Percentiles rank a stretch among this genome's conserved stretches.
These are phyloP conservation scores for Dolichotis patagonum DNA, from an alignment of 2,113 vertebrate species.

Conservation along the genomic window DNA sequence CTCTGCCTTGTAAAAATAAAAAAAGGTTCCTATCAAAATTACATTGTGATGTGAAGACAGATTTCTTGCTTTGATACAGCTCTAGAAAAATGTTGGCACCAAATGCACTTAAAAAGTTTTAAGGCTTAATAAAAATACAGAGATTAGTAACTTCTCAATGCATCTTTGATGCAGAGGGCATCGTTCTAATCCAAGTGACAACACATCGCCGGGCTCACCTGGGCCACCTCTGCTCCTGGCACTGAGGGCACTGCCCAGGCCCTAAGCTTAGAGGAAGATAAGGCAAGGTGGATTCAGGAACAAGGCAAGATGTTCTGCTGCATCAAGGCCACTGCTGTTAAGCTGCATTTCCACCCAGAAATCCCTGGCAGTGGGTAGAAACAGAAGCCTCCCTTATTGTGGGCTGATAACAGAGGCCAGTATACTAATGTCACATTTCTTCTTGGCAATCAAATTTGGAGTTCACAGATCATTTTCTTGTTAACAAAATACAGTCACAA, in stretches of 20 bases:
- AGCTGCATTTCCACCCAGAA: not conserved
- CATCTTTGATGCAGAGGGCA: not conserved
- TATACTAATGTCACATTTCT: not conserved
- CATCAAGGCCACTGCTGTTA: not conserved
- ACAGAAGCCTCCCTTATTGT: not conserved
- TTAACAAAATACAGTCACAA: constrained; percentile 7
- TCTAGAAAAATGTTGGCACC: constrained; percentile 74
- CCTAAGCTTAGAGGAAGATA: not conserved
- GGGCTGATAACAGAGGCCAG: not conserved
- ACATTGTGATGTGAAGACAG: not conserved
- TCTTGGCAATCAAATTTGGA: not conserved
- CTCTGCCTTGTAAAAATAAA: constrained; percentile 59
- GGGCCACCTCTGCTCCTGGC: not conserved
- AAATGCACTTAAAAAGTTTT: constrained; percentile 63
- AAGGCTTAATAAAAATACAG: constrained; percentile 71
- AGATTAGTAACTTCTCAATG: not conserved
- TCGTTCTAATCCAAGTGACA: not conserved
- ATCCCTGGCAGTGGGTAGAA: not conserved
- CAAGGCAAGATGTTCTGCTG: not conserved
- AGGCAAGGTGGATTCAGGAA: not conserved
- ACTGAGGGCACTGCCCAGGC: not conserved
- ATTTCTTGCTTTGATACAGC: constrained; percentile 33
- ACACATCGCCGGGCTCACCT: not conserved
- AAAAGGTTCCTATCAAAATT: constrained; percentile 65
- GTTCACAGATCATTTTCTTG: not conserved